Conservation (phyloP, 2,888 invertebrate species). For the Erannis defoliaria region DNA sequence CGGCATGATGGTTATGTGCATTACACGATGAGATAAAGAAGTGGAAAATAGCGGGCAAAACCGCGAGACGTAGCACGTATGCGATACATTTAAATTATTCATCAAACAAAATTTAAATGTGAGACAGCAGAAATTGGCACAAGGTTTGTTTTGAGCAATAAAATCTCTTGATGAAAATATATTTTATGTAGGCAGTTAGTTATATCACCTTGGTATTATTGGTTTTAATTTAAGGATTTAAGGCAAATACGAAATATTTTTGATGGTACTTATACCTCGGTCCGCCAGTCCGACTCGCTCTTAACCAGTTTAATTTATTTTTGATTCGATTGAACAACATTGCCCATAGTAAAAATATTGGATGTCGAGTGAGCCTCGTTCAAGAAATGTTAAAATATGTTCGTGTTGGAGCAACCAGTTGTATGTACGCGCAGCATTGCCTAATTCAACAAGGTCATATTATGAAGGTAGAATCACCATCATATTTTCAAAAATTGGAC, state of each 20-base stretch:
- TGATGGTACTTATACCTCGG: no score
- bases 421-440: conserved; percentile 56
- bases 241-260: no score
- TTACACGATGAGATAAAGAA: no score
- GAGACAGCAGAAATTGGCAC: conserved; percentile 69
- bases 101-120: conserved; percentile 18
- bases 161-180: conserved; percentile 21
- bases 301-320: no score
- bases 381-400: conserved; percentile 34
- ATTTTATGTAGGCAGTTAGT: conserved; percentile 20
- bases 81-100: conserved; percentile 9
- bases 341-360: background rate
- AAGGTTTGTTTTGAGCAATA: conserved; percentile 60
- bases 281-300: no score
- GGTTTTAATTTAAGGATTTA: background rate
- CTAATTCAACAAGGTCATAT: conserved; percentile 68
- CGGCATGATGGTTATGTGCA: no score
- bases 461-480: conserved; percentile 31
- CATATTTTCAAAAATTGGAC: conserved; percentile 1
- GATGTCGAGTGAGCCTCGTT: conserved; percentile 5
- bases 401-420: conserved; percentile 52
- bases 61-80: conserved; percentile 30
- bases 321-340: background rate
- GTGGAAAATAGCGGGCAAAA: no score
- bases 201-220: conserved; percentile 1